Evolutionary conservation across 2,888 invertebrate species (phyloP), one percentile per base, ranked within the genome.

Genomic region (Scrobipalpa costella): DNA sequence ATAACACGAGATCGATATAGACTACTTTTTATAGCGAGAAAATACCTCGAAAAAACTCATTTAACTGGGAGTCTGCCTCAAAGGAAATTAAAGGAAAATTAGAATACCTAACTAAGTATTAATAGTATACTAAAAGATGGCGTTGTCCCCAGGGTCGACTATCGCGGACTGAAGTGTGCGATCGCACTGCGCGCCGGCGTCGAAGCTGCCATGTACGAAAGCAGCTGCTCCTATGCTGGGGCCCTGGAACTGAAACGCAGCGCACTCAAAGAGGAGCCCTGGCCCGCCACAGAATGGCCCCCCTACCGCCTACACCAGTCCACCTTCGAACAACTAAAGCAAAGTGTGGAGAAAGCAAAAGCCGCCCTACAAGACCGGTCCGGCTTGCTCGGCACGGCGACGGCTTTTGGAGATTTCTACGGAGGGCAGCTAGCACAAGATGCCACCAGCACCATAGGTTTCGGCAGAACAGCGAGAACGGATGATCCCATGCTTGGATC

Each of bases 151-250:
- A 91, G 91, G 85, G 80, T 90, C 64, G 86, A 90, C 76, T 78
- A 86, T 68, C 86, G 88, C 66, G 82, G 85, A 68, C 67, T 90
- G 66, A 89, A 88, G 86, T 86, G 88, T 80, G 87, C 87, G 7
- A 79, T 81, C 63, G 85, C 86, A 76, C 84, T 90, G 64, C 85
- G 88, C 66, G 79, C 84, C 62, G 84, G 84, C 66, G 78, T 85
- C 69, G 89, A 86, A 84, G 82, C 85, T 85, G 93, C 92, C 81
- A 97, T 97, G 97, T 97, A 97, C 94, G 97, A 97, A 93, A 97
- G 97, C 92, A 97, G 97, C 81, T 97, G 97, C 93, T 97, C 97
- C 86, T 97, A 97, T 92, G 96, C 96, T 83, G 95, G 95, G 84
- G 95, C 95, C 79, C 90, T 96, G 77, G 96, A 96, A 90, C 90